phyloP scores from a whole-genome alignment of 2,797 vertebrate species.

The Sebastiscus albofasciatus region DNA sequence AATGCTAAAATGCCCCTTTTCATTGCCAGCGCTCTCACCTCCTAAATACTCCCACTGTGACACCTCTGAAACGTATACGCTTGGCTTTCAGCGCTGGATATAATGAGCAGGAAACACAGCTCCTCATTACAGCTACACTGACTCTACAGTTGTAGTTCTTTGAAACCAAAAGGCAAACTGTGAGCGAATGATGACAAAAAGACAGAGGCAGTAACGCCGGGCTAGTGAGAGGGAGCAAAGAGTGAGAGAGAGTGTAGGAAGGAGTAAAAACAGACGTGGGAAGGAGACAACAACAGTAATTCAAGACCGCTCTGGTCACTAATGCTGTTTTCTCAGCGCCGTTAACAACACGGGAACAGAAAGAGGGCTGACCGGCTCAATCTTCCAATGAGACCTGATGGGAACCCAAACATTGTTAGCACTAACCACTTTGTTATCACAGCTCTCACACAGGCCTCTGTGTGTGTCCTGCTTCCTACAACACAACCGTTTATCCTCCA shows the following conservation, averaged over 20 bases:
- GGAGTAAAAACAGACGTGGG: slow-evolving; percentile 58
- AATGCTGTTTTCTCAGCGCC: slow-evolving; percentile 42
- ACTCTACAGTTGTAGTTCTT: neutral
- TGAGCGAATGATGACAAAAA: neutral
- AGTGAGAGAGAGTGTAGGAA: slow-evolving; percentile 61
- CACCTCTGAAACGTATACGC: slow-evolving; percentile 28
- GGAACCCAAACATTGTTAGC: slow-evolving; percentile 12
- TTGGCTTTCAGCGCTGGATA: neutral
- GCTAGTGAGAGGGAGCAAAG: slow-evolving; percentile 17
- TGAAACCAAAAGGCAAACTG: slow-evolving; percentile 8
- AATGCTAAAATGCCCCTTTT: slow-evolving; percentile 54
- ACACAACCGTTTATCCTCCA: neutral
- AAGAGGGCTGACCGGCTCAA: neutral
- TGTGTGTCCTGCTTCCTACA: neutral
- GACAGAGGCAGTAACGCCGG: neutral
- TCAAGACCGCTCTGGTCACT: slow-evolving; percentile 34
- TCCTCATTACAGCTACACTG: neutral
- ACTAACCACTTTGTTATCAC: slow-evolving; percentile 20
- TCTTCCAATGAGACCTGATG: slow-evolving; percentile 19
- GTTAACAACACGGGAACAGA: slow-evolving; percentile 7
- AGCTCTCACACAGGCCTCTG: slow-evolving; percentile 3
- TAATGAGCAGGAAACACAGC: slow-evolving; percentile 29
- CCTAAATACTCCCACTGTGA: slow-evolving; percentile 47
- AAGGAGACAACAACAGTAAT: slow-evolving; percentile 49
- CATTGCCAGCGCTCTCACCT: slow-evolving; percentile 61